These are phyloP conservation scores for Mareca penelope DNA, from an alignment of 2,797 vertebrate genomes.

Conservation along the genomic window DNA sequence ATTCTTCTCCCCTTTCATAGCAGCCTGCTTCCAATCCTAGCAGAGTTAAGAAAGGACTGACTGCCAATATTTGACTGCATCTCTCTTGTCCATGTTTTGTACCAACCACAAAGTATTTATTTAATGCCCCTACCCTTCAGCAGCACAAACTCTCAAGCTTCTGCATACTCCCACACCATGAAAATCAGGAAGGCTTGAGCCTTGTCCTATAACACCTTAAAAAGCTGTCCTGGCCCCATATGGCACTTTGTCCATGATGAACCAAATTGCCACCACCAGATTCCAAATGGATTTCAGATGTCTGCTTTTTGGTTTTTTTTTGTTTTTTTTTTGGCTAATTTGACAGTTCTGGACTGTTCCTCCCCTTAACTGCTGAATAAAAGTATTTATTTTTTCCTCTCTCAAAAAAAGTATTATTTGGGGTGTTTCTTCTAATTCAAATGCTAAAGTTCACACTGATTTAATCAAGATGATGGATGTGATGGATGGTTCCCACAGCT, in stretches of 20 bases:
- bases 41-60: background rate
- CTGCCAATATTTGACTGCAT: background rate
- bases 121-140: background rate
- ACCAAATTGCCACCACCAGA: background rate
- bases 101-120: background rate
- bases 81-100: background rate
- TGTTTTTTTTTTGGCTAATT: background rate
- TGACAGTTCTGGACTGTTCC: background rate
- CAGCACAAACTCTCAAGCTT: background rate
- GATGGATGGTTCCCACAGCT: background rate
- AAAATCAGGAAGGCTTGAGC: background rate
- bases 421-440: background rate
- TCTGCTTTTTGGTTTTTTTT: background rate
- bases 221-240: background rate
- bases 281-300: background rate
- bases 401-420: background rate
- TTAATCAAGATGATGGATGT: background rate
- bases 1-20: background rate
- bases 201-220: background rate
- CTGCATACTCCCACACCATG: background rate
- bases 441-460: background rate
- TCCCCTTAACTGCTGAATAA: background rate
- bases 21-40: background rate
- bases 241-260: background rate
- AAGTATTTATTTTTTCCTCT: background rate